These are phyloP conservation scores for Zhuqinia jingwanae DNA, from an alignment of 2,888 invertebrate species.

Conservation along the genomic window DNA sequence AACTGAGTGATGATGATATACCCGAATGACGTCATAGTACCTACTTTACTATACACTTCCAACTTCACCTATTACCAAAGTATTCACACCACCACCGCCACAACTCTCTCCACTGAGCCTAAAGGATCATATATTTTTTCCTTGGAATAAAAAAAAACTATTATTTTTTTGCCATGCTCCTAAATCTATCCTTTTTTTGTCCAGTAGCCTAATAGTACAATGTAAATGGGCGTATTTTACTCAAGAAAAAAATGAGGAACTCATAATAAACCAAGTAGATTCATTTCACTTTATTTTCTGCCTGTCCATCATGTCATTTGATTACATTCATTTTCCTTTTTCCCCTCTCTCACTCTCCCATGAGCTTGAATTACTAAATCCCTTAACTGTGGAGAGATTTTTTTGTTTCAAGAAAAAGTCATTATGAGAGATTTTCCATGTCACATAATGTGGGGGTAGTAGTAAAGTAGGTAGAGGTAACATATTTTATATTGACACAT, in stretches of 20 bases:
- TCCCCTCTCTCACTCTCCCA: neutral
- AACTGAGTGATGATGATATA: neutral
- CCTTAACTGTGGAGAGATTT: neutral
- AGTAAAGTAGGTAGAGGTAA: neutral
- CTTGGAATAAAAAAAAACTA: neutral
- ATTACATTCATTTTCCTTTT: neutral
- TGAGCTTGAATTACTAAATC: neutral
- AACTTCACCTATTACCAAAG: too few species aligned
- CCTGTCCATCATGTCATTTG: neutral
- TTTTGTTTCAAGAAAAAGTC: slow-evolving; percentile 38
- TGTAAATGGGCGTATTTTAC: neutral
- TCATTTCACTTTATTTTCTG: slow-evolving; percentile 1
- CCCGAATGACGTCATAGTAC: slow-evolving; percentile 25
- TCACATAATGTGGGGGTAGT: neutral
- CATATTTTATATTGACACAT: slow-evolving; percentile 29
- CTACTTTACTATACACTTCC: neutral
- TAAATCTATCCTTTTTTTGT: neutral
- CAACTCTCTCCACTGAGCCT: too few species aligned
- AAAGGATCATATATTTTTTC: slow-evolving; percentile 25
- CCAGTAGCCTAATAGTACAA: too few species aligned
- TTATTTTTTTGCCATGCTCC: too few species aligned
- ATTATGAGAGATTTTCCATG: neutral
- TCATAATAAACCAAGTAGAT: neutral
- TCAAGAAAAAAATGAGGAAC: neutral
- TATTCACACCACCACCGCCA: too few species aligned